Evolutionary conservation across 2,888 invertebrate species (phyloP).

Genomic region (Geophilus truncorum): DNA sequence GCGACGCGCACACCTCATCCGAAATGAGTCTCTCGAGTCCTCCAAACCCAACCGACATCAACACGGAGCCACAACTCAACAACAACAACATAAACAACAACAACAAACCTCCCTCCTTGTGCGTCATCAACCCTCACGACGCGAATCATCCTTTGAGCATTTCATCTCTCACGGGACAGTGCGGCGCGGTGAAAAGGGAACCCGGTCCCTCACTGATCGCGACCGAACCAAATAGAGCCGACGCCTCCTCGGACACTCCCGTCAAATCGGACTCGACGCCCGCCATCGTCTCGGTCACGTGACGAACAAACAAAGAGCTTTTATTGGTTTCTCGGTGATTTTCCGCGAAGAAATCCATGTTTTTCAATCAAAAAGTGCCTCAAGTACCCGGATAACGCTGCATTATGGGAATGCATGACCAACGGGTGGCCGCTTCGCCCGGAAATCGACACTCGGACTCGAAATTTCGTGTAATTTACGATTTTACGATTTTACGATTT

Average conservation of each 20-base stretch:
- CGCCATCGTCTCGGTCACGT: constrained; percentile 36
- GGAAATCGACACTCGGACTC: too few relatives aligned
- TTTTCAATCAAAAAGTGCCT: background rate
- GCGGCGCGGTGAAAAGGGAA: constrained; percentile 31
- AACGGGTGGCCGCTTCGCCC: too few relatives aligned
- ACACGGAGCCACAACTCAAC: constrained; percentile 65
- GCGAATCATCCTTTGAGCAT: constrained; percentile 88
- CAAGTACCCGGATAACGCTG: too few relatives aligned
- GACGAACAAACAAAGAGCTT: too few relatives aligned
- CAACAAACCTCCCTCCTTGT: constrained; percentile 56
- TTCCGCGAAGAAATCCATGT: too few relatives aligned
- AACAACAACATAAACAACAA: too few relatives aligned
- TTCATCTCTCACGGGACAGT: constrained; percentile 65
- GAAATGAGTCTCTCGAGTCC: constrained; percentile 46
- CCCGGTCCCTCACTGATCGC: constrained; percentile 25
- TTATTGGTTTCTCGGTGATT: too few relatives aligned
- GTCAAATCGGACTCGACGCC: constrained; percentile 30
- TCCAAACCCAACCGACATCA: constrained; percentile 36
- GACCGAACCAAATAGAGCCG: too few relatives aligned
- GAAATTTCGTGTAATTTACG: too few relatives aligned
- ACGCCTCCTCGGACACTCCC: background rate
- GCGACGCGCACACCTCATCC: constrained; percentile 40
- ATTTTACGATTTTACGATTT: background rate
- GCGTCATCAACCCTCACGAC: constrained; percentile 57
- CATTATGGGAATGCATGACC: too few relatives aligned